Base-by-base conservation (phyloP, 2,113 vertebrate species). In the Erinaceus europaeus region DNA sequence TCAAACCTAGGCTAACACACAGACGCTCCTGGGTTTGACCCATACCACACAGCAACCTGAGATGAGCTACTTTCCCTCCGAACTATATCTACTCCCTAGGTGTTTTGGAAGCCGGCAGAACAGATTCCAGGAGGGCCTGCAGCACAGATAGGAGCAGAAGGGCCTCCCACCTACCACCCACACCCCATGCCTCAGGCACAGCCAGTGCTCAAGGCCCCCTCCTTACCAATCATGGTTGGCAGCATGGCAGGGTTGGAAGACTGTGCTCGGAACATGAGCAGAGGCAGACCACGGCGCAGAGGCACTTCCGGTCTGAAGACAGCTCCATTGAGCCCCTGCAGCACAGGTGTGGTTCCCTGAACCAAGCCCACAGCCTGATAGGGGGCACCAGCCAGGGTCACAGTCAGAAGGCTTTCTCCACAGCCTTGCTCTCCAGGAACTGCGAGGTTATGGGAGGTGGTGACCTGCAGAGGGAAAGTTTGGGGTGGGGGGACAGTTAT, bases 201-300 rank as follows among this genome's bases (percentile, higher is more conserved):
- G n/a, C n/a, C n/a, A n/a, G n/a, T n/a, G n/a, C n/a, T n/a, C n/a
- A n/a, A n/a, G n/a, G n/a, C n/a, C n/a, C n/a, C 64, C 65, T 65
- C 23, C 98, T 98, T 94, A 99, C 98, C 98, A 0, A 97, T 89
- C 81, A 99, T 89, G 0, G 91, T 88, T 0, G 98, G 93, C 76
- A 99, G 96, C 27, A 96, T 83, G 29, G 95, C 96, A 65, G 96
- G 88, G 46, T 93, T 91, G 0, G 93, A 92, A 2, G 95, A 76
- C 40, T 93, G 90, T 38, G 97, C 97, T 93, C 97, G 98, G 94
- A 98, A 98, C 95, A 99, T 90, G 12, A 99, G 97, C 93, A 99
- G 32, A 8, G 98, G 97, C 71, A 98, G 98, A 0, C 92, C 90
- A 12, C 46, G 40, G 44, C 36, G 78, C 38, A 99, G 97, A 0